phyloP scores from a whole-genome alignment of 2,113 vertebrate genomes.

The Zootoca vivipara region DNA sequence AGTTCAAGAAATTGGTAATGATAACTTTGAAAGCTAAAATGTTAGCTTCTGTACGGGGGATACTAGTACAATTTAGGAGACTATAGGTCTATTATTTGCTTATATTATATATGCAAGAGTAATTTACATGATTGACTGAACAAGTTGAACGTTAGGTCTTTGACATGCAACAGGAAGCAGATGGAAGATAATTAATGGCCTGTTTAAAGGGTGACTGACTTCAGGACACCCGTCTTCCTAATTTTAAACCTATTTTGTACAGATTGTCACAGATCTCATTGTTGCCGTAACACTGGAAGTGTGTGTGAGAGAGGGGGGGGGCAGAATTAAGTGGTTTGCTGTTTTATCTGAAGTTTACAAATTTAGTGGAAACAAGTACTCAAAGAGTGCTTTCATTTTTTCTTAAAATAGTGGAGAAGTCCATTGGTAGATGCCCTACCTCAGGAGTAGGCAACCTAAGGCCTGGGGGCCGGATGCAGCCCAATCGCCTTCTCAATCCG shows the following conservation, averaged over 20 bases:
- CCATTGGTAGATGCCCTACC: not conserved
- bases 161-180: slow-evolving; percentile 80
- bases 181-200: slow-evolving; percentile 80
- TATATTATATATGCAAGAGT: slow-evolving; percentile 12
- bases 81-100: slow-evolving; percentile 9
- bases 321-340: not conserved
- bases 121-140: slow-evolving; percentile 59
- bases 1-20: not conserved
- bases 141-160: slow-evolving; percentile 76
- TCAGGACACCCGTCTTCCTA: slow-evolving; percentile 75
- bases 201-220: slow-evolving; percentile 76
- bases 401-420: not conserved
- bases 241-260: slow-evolving; percentile 69
- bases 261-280: slow-evolving; percentile 44
- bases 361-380: not conserved
- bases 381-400: not conserved
- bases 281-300: slow-evolving; percentile 46
- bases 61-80: not conserved
- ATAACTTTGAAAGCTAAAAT: not conserved
- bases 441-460: no score
- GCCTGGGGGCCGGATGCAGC: no score
- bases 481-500: no score
- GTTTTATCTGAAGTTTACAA: not conserved
- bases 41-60: not conserved
- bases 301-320: slow-evolving; percentile 28